phyloP scores from a whole-genome alignment of 1,140 invertebrate genomes.

The Propsilocerus akamusi region DNA sequence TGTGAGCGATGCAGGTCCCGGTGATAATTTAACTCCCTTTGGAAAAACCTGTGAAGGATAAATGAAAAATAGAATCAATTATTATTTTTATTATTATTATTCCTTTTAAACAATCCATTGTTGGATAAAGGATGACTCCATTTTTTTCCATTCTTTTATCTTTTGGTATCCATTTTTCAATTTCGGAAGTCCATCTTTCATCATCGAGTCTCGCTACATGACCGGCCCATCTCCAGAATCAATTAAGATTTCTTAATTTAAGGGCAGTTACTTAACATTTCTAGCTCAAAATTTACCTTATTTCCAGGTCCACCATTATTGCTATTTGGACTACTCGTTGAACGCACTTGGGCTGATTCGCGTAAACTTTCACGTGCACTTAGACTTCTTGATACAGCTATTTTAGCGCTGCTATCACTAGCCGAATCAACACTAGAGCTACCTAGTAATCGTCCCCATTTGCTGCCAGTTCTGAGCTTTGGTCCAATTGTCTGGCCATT shows the following conservation, averaged over 20 bases:
- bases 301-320: slow-evolving; percentile 36
- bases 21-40: slow-evolving; percentile 48
- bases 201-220: too few relatives aligned
- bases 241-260: not conserved
- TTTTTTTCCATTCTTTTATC: too few relatives aligned
- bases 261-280: not conserved
- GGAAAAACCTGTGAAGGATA: slow-evolving; percentile 38
- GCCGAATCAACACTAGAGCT: slow-evolving; percentile 46
- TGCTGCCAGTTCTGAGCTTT: slow-evolving; percentile 32
- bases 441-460: slow-evolving; percentile 64
- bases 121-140: too few relatives aligned
- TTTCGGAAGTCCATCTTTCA: too few relatives aligned
- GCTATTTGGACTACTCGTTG: slow-evolving; percentile 28
- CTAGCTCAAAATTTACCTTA: slow-evolving; percentile 28
- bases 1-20: slow-evolving; percentile 32
- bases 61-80: slow-evolving; percentile 9
- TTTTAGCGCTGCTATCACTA: slow-evolving; percentile 25
- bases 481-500: slow-evolving; percentile 24
- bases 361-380: slow-evolving; percentile 42
- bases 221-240: too few relatives aligned
- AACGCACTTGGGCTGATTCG: slow-evolving; percentile 27
- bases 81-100: not conserved
- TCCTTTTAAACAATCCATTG: too few relatives aligned
- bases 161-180: too few relatives aligned
- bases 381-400: slow-evolving; percentile 43